These are phyloP conservation scores for Melikaiella ostensackeni DNA, from an alignment of 2,888 invertebrate species.

Conservation along the genomic window DNA sequence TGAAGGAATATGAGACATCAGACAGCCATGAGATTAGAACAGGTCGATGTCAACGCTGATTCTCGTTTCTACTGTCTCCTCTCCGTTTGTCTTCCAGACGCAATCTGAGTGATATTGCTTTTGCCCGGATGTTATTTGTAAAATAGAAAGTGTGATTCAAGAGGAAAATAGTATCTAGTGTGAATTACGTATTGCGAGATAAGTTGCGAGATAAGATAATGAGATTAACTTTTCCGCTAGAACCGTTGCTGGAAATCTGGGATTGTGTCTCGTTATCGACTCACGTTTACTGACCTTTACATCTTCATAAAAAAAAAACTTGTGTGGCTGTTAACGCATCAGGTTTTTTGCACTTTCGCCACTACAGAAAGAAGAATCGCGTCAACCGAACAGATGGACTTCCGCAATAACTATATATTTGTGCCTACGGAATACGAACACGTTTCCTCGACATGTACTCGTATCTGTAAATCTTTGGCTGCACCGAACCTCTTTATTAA, in stretches of 20 bases:
- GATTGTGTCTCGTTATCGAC: conserved; percentile 2
- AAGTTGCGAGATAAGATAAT: conserved; percentile 16
- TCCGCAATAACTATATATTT: conserved; percentile 14
- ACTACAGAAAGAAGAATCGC: conserved; percentile 1
- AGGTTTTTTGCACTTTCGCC: conserved; percentile 13
- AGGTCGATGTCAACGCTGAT: conserved; percentile 36
- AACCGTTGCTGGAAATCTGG: background rate
- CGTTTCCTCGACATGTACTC: conserved; percentile 7
- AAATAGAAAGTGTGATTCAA: conserved; percentile 2
- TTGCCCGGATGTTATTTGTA: background rate
- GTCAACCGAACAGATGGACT: conserved; percentile 21
- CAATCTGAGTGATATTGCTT: conserved; percentile 10
- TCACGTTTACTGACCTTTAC: conserved; percentile 29
- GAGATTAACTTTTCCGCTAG: background rate
- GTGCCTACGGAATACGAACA: background rate
- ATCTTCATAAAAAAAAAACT: conserved; percentile 18
- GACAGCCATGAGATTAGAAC: conserved; percentile 24
- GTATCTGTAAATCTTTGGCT: conserved; percentile 37
- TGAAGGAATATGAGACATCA: conserved; percentile 33
- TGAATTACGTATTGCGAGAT: conserved; percentile 2
- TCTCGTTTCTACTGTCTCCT: background rate
- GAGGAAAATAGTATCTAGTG: background rate
- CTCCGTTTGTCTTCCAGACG: background rate
- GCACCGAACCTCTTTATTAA: conserved; percentile 16
- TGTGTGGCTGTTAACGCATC: conserved; percentile 13